These are phyloP conservation scores for Eupithecia exiguata DNA, from an alignment of 2,888 invertebrate species.

Conservation along the genomic window DNA sequence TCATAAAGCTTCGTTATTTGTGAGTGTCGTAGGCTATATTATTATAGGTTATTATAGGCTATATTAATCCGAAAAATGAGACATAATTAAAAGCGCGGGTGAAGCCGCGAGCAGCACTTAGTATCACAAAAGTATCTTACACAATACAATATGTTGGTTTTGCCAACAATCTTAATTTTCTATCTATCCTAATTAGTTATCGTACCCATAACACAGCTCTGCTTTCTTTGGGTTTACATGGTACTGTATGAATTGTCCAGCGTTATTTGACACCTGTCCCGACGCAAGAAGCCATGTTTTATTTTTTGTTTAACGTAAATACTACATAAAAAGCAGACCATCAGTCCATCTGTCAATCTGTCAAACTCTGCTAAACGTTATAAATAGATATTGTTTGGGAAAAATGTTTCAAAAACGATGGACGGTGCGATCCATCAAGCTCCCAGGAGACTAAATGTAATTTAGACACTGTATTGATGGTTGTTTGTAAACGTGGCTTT, in stretches of 20 bases:
- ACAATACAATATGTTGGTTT: no score
- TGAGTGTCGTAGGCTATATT: no score
- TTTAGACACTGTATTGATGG: conserved; percentile 11
- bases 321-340: neutral
- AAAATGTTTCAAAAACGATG: conserved; percentile 3
- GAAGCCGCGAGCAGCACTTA: no score
- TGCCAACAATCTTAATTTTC: no score
- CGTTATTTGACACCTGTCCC: neutral
- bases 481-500: conserved; percentile 2
- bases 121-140: no score
- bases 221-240: neutral
- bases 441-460: conserved; percentile 4
- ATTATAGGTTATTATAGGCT: no score
- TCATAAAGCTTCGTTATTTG: no score
- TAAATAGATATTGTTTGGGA: neutral
- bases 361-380: neutral
- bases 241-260: neutral
- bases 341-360: conserved; percentile 14
- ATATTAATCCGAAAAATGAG: no score
- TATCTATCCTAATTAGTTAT: neutral
- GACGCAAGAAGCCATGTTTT: neutral
- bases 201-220: neutral
- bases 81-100: no score
- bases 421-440: conserved; percentile 16
- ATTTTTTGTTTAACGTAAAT: neutral